These are phyloP conservation scores for Caenorhabditis sp. DNA, from an alignment of 2,888 invertebrate species.

Conservation along the genomic window DNA sequence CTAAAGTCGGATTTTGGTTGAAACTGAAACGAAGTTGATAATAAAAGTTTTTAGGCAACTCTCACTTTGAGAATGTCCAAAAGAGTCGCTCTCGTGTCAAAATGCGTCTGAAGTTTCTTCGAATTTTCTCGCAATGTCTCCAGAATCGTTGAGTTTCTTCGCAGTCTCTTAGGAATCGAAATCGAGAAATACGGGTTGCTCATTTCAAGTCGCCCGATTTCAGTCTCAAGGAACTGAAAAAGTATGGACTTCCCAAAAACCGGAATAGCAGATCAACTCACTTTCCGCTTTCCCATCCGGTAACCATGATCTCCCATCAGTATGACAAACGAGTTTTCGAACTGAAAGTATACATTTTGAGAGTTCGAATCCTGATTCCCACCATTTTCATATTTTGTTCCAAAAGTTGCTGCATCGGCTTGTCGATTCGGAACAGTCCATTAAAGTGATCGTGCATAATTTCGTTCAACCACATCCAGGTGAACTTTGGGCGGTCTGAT, in stretches of 20 bases:
- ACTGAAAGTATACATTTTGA: constrained; percentile 29
- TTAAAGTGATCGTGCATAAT: constrained; percentile 66
- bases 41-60: not conserved
- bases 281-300: constrained; percentile 48
- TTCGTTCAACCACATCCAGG: constrained; percentile 68
- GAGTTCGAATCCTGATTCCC: constrained; percentile 2
- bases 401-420: constrained; percentile 60
- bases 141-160: constrained; percentile 39
- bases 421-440: constrained; percentile 65
- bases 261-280: not conserved
- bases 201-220: constrained; percentile 62
- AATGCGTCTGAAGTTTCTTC: constrained; percentile 63
- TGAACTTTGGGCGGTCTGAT: constrained; percentile 66
- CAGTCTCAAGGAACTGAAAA: constrained; percentile 30
- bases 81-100: constrained; percentile 65
- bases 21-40: constrained; percentile 25
- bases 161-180: constrained; percentile 61
- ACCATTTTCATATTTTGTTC: constrained; percentile 42
- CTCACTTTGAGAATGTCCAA: constrained; percentile 64
- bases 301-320: constrained; percentile 73
- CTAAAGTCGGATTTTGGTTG: constrained; percentile 30
- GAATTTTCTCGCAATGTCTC: constrained; percentile 59
- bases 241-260: not conserved
- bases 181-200: constrained; percentile 67
- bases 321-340: constrained; percentile 67